Base-by-base conservation (phyloP, 2,888 invertebrate genomes). In the Ischnus inquisitorius region DNA sequence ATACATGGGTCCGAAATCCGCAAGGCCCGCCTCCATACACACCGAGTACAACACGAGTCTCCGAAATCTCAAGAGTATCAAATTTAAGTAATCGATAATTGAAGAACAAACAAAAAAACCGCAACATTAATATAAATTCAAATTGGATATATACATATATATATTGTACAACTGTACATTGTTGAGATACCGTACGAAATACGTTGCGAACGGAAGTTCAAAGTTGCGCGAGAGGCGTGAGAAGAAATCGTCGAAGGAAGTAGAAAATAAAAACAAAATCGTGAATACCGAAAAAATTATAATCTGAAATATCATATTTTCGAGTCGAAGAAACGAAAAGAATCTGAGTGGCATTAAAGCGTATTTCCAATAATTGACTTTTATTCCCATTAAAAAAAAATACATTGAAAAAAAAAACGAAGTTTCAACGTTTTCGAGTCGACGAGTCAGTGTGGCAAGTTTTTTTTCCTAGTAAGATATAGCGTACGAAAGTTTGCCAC, bases 1-100 rank as follows among this genome's bases (percentile, higher is more conserved):
- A 91, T 90, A 91, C 90, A 92, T 92, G 92, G 92, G 91, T 91
- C 89, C 91, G 87, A 90, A 91, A 90, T 89, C 87, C 72, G 85
- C 85, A 74, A 85, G 88, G 65, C 89, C 90, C 72, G 88, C 88
- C 82, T 88, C 88, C 84, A 89, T 90, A 71, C 90, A 91, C 88
- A 88, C 86, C 82, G 90, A 90, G 75, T 88, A 89, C 86, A 89
- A 91, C 77, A 89, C 90, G 54, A 90, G 89, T 84, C 85, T 90
- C 68, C 90, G 88, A 81, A 91, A 91, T 87, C 89, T 92, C 60
- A 91, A 91, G 83, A 91, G 89, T 72, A 91, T 89, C 86, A 90
- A 91, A 82, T 92, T 91, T 78, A 92, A 92, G 89, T 91, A 91
- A 90, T 88, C 79, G 22, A 77, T 10, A 16, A 60, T 43, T 34